Conservation (phyloP, 35 echinoderm and acorn worm species). For the Heliocidaris erythrogramma region DNA sequence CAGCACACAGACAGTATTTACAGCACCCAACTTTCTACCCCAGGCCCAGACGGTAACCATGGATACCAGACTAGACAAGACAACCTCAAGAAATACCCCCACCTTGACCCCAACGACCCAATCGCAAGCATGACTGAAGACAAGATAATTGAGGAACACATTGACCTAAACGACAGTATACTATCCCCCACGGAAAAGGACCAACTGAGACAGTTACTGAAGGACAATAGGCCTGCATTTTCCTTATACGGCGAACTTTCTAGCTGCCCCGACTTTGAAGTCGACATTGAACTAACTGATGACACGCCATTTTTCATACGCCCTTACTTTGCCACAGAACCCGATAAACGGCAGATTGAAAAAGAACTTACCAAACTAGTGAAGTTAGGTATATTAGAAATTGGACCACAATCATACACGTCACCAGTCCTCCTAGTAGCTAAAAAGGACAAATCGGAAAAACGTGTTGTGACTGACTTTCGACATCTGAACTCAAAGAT, state of each 20-base stretch:
- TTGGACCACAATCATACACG: slow-evolving; percentile 59
- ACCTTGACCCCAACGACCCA: slow-evolving; percentile 25
- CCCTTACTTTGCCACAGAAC: slow-evolving; percentile 53
- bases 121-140: slow-evolving; percentile 40
- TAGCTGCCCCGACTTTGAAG: no score
- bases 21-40: not conserved
- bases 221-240: slow-evolving; percentile 43
- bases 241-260: slow-evolving; percentile 60
- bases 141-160: slow-evolving; percentile 23
- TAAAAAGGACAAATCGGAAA: slow-evolving; percentile 54
- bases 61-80: slow-evolving; percentile 17
- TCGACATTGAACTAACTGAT: no score
- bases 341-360: slow-evolving; percentile 44
- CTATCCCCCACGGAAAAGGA: slow-evolving; percentile 23
- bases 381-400: slow-evolving; percentile 60
- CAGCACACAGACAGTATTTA: slow-evolving; percentile 1
- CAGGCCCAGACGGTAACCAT: not conserved
- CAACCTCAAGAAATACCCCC: slow-evolving; percentile 44
- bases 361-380: slow-evolving; percentile 61
- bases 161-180: not conserved
- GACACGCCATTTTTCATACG: slow-evolving; percentile 56
- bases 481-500: slow-evolving; percentile 49
- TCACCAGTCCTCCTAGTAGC: slow-evolving; percentile 63
- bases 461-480: slow-evolving; percentile 62
- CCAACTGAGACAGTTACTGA: not conserved